Base-by-base conservation (phyloP, 1,140 invertebrate species). In the Parapsyche elsis region DNA sequence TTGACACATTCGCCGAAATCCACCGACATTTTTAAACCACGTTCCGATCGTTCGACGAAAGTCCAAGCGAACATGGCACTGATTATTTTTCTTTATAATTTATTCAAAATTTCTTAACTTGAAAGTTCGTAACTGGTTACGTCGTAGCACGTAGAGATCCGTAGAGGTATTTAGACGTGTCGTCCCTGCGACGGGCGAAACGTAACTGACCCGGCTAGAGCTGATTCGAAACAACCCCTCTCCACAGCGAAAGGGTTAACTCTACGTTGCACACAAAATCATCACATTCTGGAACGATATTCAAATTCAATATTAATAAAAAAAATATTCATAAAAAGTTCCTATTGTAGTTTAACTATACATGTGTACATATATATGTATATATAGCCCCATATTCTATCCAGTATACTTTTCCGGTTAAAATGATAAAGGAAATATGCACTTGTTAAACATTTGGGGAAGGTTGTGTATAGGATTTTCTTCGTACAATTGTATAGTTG, bases 131-230 rank as follows among this genome's bases (percentile, higher is more conserved):
- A 38, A 38, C 30, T 21, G 61, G 21, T 67, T 24, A 24, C 46
- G 19, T 46, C 73, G 73, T 24, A 19, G 46, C n/a, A 10, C 21
- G 14, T 24, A 21, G 45, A 9, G 38, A 57, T 24, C 1, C 75
- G 45, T 75, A 61, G 64, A 73, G 67, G 26, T 9, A 9, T 12
- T 53, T 76, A 61, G n/a, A 61, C 79, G 79, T 71, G 74, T 79
- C 38, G 19, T 30, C 67, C 38, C 81, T 78, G 67, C 81, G 76
- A 44, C 67, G 44, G 16, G 16, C 76, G 67, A 53, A 53, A 46
- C 46, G 71, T 78, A 67, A 82, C 81, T 82, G 81, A 80, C 81
- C 78, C 30, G 30, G 38, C 24, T 59, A 45, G 46, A 44, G 71
- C 71, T 74, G 7, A 71, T 67, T 78, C 70, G 78, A 19, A 59